Evolutionary conservation across 2,797 vertebrate genomes (phyloP).

Genomic region (Mallotus villosus): DNA sequence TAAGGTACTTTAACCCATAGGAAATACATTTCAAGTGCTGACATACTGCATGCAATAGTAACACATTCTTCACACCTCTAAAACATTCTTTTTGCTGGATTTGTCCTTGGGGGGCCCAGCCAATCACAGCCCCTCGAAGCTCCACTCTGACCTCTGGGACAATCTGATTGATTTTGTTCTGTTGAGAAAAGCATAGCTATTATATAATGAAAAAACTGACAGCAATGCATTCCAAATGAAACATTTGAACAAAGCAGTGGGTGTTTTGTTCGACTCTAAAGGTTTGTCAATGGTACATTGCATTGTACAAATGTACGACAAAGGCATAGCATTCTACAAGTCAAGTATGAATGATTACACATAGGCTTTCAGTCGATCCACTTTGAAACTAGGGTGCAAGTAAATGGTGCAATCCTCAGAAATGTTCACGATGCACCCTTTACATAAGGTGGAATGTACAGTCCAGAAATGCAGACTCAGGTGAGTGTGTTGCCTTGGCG

Average conservation of each 20-base stretch:
- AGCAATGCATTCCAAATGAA: conserved; percentile 46
- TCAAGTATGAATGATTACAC: background rate
- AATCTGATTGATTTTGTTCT: conserved; percentile 87
- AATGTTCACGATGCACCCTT: conserved; percentile 30
- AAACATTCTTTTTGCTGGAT: conserved; percentile 94
- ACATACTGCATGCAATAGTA: conserved; percentile 4
- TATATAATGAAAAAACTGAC: conserved; percentile 37
- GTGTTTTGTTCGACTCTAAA: conserved; percentile 15
- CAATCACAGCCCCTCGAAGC: conserved; percentile 80
- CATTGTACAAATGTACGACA: conserved; percentile 3
- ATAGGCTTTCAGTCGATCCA: background rate
- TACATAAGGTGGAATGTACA: background rate
- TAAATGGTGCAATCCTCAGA: background rate
- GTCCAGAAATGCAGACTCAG: background rate
- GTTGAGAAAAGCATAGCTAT: conserved; percentile 12
- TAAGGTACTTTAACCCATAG: background rate
- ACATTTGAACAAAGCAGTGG: conserved; percentile 27
- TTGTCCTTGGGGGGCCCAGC: conserved; percentile 88
- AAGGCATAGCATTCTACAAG: background rate
- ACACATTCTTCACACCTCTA: conserved; percentile 80
- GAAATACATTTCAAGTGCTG: background rate
- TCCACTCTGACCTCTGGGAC: conserved; percentile 85
- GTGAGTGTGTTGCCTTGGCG: background rate
- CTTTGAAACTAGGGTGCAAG: background rate
- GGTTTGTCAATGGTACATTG: conserved; percentile 3